Conservation (phyloP, 2,113 vertebrate genomes). For the Pogona vitticeps region DNA sequence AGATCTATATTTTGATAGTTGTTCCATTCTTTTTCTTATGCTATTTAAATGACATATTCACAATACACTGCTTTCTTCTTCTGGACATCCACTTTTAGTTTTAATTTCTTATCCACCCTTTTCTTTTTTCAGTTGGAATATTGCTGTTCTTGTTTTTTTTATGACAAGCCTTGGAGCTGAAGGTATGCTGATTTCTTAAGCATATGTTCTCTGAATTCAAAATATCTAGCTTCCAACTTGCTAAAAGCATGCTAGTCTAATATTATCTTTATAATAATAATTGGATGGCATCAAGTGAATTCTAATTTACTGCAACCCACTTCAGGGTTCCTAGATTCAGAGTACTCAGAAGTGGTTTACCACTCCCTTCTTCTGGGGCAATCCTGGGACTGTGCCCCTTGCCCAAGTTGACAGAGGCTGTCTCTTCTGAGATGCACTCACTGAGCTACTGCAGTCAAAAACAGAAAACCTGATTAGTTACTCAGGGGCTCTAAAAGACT, state of each 20-base stretch:
- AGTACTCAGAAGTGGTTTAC: background rate
- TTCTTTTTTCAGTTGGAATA: constrained; percentile 16
- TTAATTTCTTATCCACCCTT: constrained; percentile 10
- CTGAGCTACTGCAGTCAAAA: constrained; percentile 5
- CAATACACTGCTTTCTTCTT: background rate
- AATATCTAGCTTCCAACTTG: too few relatives aligned
- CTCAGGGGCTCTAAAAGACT: background rate
- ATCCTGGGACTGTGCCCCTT: too few relatives aligned
- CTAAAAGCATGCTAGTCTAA: too few relatives aligned
- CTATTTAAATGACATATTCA: background rate
- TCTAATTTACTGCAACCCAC: too few relatives aligned
- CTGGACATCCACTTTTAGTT: background rate
- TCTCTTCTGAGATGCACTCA: background rate
- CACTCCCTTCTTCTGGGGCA: background rate
- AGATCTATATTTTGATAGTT: background rate
- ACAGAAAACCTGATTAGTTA: background rate
- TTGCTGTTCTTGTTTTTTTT: background rate
- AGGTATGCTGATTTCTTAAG: constrained; percentile 36
- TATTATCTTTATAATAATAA: too few relatives aligned
- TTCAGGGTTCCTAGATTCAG: too few relatives aligned
- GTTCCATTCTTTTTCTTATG: background rate
- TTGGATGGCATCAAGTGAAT: too few relatives aligned
- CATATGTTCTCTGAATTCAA: too few relatives aligned
- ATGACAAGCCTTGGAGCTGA: constrained; percentile 14
- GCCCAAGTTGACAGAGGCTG: too few relatives aligned